Percentiles rank a stretch among this genome's conserved stretches.
Conservation (phyloP, 1,140 invertebrate species). For the Bombus pascuorum region DNA sequence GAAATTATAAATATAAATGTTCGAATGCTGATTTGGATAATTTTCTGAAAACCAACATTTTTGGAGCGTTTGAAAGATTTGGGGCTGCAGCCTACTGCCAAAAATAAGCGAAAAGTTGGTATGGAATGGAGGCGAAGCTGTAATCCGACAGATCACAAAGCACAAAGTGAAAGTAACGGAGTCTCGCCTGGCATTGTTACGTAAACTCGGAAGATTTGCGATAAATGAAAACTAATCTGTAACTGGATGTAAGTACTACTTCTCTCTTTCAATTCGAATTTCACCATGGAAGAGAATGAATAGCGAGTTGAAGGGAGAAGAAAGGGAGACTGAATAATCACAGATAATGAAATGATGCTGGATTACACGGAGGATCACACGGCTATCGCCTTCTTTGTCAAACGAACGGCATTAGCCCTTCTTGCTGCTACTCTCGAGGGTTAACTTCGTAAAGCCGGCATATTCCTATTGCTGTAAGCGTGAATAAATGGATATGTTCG, state of each 20-base stretch:
- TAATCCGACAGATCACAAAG: background rate
- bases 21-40: too few relatives aligned
- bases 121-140: background rate
- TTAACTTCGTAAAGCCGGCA: constrained; percentile 22
- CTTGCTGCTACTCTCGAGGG: background rate
- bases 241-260: background rate
- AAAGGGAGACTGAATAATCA: constrained; percentile 5
- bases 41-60: too few relatives aligned
- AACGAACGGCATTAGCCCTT: constrained; percentile 20
- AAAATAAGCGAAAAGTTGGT: too few relatives aligned
- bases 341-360: constrained; percentile 37
- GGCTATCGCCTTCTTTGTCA: constrained; percentile 17
- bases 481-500: constrained; percentile 1
- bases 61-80: too few relatives aligned
- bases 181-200: background rate
- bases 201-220: background rate
- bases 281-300: background rate
- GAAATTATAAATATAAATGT: too few relatives aligned
- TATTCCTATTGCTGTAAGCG: background rate
- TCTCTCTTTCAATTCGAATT: background rate
- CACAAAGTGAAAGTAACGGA: background rate
- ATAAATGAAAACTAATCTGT: background rate
- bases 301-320: background rate
- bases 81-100: accelerated
- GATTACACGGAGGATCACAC: constrained; percentile 28